Evolutionary conservation across 2,113 vertebrate species (phyloP).

Genomic region (Lasiurus borealis): DNA sequence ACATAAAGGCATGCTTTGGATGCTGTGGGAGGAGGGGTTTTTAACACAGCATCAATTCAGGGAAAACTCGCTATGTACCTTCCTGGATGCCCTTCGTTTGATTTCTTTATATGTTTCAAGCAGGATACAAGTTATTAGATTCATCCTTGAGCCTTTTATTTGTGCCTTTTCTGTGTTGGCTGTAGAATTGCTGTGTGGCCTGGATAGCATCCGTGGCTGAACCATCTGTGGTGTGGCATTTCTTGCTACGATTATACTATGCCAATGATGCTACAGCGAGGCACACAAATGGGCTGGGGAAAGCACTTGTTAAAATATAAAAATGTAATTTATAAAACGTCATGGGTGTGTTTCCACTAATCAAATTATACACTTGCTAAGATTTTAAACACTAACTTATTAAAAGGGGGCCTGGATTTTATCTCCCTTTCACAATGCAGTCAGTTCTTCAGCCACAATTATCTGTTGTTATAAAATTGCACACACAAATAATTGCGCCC

Average conservation of each 20-base stretch:
- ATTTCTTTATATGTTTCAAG: constrained; percentile 18
- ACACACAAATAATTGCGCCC: constrained; percentile 59
- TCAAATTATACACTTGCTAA: constrained; percentile 52
- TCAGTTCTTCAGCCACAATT: constrained; percentile 58
- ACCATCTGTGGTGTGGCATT: constrained; percentile 32
- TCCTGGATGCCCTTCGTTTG: neutral
- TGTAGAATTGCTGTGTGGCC: neutral
- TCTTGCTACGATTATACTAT: neutral
- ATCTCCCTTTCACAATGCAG: constrained; percentile 60
- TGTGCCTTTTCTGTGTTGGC: neutral
- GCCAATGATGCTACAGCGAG: neutral
- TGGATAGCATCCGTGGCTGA: neutral
- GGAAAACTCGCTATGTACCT: neutral
- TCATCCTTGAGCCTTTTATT: neutral
- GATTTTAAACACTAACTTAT: constrained; percentile 56
- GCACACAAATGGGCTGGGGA: constrained; percentile 57
- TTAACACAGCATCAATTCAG: neutral
- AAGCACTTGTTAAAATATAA: constrained; percentile 60
- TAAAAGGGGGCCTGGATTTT: constrained; percentile 61
- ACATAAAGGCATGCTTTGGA: neutral
- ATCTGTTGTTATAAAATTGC: constrained; percentile 67
- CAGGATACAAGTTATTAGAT: neutral
- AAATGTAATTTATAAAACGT: constrained; percentile 27
- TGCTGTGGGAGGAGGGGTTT: neutral
- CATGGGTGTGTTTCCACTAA: constrained; percentile 38